Evolutionary conservation across 2,797 vertebrate genomes (phyloP).

Genomic region (Emys orbicularis): DNA sequence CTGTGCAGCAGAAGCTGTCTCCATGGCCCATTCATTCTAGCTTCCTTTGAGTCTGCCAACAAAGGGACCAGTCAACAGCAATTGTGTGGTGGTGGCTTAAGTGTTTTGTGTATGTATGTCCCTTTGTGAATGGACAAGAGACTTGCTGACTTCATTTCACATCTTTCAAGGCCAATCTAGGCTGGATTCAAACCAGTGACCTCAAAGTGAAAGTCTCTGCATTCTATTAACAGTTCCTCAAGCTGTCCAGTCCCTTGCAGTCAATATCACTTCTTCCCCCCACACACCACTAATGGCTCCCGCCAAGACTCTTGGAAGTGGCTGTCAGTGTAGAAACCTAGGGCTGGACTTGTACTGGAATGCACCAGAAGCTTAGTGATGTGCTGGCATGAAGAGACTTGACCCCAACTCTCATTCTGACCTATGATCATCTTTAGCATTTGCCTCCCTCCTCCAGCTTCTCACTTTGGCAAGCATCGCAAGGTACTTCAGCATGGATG

Average conservation of each 20-base stretch:
- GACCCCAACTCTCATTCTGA: not conserved
- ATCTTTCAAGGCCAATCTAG: not conserved
- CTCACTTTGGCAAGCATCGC: not conserved
- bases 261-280: not conserved
- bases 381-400: not conserved
- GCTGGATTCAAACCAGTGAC: not conserved
- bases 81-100: not conserved
- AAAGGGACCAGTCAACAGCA: not conserved
- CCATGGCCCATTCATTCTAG: fast-evolving
- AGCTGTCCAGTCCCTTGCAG: not conserved
- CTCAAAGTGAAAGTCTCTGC: not conserved
- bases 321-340: not conserved
- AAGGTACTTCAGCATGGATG: not conserved
- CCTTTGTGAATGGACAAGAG: not conserved
- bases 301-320: not conserved
- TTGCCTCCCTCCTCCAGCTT: not conserved
- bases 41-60: not conserved
- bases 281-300: not conserved
- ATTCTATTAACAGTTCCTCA: not conserved
- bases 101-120: not conserved
- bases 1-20: not conserved
- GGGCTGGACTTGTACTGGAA: not conserved
- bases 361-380: not conserved
- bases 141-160: not conserved
- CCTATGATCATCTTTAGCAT: not conserved